A percentile compares a stretch with the other conserved stretches of the same genome.
Evolutionary conservation across 2,888 invertebrate species (phyloP).

Genomic region (Allophyes oxyacanthae): DNA sequence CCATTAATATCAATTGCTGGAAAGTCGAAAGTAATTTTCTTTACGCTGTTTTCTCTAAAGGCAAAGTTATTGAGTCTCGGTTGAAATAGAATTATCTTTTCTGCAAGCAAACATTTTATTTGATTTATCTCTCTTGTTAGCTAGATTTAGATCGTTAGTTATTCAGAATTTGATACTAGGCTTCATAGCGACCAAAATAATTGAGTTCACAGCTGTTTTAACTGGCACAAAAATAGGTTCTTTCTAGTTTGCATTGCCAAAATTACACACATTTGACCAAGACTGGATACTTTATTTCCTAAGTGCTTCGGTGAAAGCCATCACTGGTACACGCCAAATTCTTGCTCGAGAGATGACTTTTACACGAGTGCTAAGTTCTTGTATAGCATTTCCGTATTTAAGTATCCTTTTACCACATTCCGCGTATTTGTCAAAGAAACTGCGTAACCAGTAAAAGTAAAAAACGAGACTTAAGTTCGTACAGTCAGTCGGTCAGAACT

Average conservation of each 20-base stretch:
- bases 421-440: conserved; percentile 13
- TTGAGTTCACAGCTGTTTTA: too few species aligned
- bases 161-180: too few species aligned
- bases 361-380: conserved; percentile 5
- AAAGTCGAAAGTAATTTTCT: conserved; percentile 66
- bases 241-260: too few species aligned
- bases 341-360: not conserved
- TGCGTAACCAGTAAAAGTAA: conserved; percentile 26
- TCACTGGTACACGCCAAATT: conserved; percentile 17
- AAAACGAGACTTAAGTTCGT: conserved; percentile 36
- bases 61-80: conserved; percentile 29
- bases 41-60: conserved; percentile 60
- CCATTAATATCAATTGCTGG: conserved; percentile 63
- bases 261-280: not conserved
- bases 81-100: conserved; percentile 23
- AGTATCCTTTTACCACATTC: conserved; percentile 27
- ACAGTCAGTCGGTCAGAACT: conserved; percentile 58
- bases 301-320: conserved; percentile 26
- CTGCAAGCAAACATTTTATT: conserved; percentile 2
- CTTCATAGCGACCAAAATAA: too few species aligned
- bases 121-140: not conserved
- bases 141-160: too few species aligned
- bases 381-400: not conserved
- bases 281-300: not conserved
- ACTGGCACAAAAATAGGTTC: too few species aligned